Evolutionary conservation across 2,888 invertebrate species (phyloP), one percentile per base, ranked within the genome.

Genomic region (Drosophila pseudotakahashii): DNA sequence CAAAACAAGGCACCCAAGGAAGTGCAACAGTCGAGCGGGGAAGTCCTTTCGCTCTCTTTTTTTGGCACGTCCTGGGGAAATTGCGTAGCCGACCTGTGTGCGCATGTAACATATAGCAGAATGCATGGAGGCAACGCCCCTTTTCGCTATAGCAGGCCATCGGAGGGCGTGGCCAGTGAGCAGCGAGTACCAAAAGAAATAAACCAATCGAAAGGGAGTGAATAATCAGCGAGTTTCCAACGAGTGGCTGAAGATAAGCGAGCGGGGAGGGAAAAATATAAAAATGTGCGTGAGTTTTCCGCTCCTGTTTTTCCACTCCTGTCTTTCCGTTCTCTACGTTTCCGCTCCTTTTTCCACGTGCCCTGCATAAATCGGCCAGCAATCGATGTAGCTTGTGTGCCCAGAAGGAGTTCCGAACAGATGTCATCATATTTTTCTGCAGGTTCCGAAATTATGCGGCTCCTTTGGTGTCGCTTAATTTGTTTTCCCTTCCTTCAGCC

Each of bases 371-470:
- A 89, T 88, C 80, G 85, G 75, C 72, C 74, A 77, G 74, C 78
- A 78, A 83, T 78, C 84, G 81, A 80, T 79, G 89, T 83, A 82
- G 82, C 89, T 85, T 88, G 86, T 79, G 85, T 79, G 85, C 71
- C 79, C 67, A 66, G 77, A 52, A 69, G 62, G 47, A 47, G 47
- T 47, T 47, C 55, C 69, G 55, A 75, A 73, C 77, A 88, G 85
- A 82, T 89, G 86, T 89, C 89, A 88, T 82, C 89, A 88, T 88
- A 89, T 89, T 89, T 89, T 87, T 71, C 79, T 67, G 48, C 78
- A 71, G 76, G 66, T 69, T 59, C 58, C 64, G 41, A 71, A 78
- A 66, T 62, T 59, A 61, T 77, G 64, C 69, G 67, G 58, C 78
- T 70, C 60, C 68, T 64, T 48, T 16, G 57, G 23, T 60, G 74